Conservation (phyloP, 64 coral and sea anemone species). For the Anthopleura sola region DNA sequence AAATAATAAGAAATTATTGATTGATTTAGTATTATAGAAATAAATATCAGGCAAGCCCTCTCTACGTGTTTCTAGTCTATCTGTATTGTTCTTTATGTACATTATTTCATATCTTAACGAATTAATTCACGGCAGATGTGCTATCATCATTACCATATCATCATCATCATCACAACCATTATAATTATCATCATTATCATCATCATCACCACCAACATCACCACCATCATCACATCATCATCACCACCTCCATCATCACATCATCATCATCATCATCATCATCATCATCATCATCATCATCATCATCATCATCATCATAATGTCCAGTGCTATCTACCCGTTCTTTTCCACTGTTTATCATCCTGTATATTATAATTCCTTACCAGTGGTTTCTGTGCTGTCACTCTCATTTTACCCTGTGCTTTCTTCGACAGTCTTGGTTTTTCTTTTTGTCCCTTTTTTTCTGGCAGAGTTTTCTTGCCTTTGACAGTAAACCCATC, state of each 20-base stretch:
- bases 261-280: neutral
- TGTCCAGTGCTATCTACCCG: neutral
- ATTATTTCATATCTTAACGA: too few species aligned
- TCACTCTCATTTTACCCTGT: conserved; percentile 71
- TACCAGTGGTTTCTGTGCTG: conserved; percentile 39
- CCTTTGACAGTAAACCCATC: conserved; percentile 84
- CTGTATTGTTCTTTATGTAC: neutral
- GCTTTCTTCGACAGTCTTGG: conserved; percentile 72
- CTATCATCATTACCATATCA: neutral
- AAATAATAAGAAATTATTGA: neutral
- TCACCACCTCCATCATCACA: neutral
- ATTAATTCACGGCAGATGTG: too few species aligned
- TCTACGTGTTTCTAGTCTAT: neutral
- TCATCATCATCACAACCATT: neutral
- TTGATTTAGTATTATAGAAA: neutral
- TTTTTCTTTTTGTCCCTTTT: conserved; percentile 27
- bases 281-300: neutral
- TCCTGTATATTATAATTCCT: conserved; percentile 95
- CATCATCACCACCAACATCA: neutral
- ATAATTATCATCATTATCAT: neutral
- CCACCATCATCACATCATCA: too few species aligned
- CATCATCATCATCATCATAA: neutral
- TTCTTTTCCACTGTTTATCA: conserved; percentile 14
- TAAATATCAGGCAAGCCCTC: neutral
- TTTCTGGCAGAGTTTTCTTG: conserved; percentile 38